Evolutionary conservation across 2,888 invertebrate species (phyloP), one percentile per base, ranked within the genome.

Genomic region (Phragmatobia fuliginosa): DNA sequence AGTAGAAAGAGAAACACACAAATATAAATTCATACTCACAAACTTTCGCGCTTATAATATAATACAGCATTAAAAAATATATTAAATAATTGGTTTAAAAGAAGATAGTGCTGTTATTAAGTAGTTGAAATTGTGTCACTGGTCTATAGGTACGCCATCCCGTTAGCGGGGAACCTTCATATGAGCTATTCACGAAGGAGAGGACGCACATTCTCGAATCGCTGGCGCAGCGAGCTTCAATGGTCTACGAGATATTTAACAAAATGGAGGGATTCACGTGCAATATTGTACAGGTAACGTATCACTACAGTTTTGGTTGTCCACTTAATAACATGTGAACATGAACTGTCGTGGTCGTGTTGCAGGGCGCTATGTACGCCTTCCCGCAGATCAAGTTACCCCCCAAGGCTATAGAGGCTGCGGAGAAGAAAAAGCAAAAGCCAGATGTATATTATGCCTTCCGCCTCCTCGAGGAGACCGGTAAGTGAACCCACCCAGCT

Each of bases 281-380:
- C 85, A 99, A 99, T 89, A 94, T 96, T 4, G 97, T 97, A 8
- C 97, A 95, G 92, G 95, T 94, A 62, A 63, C 4, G 0, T 11
- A 21, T 6, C n/a, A 36, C 8, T 38, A 65, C 28, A 38, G 28
- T 56, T 4, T 14, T 56, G 14, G 16, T 28, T 28, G 28, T 6
- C 6, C 4, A 56, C 56, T 10, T 28, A 56, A 28, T 25, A 56
- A 56, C 11, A 56, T 28, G 25, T 56, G 7, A 28, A 16, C 8
- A 8, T 14, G 16, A 56, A 18, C 21, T 28, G 0, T 28, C 7
- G 28, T 38, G 32, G 8, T 38, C 36, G 1, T 33, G 36, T 62
- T 7, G 0, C 85, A 98, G 97, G 97, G 99, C 25, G 99, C 99
- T 8, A 99, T 99, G 99, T 99, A 99, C 92, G 99, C 99, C 72